Base-by-base conservation (phyloP, 2,888 invertebrate genomes). In the Mythimna impura region DNA sequence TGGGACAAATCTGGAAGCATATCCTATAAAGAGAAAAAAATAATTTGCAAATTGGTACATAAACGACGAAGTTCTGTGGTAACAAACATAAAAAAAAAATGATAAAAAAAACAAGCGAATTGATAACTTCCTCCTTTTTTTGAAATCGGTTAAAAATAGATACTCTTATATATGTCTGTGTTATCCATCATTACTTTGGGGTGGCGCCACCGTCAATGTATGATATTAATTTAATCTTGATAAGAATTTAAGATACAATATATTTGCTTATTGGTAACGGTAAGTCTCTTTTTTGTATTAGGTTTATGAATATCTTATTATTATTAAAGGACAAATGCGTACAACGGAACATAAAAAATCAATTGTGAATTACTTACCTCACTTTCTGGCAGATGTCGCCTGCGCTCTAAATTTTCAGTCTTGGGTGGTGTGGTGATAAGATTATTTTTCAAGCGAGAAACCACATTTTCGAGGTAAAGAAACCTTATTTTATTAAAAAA, bases 401-500 rank as follows among this genome's bases (percentile, higher is more conserved):
- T 60, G 36, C 43, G 54, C 62, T 67, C 73, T 66, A 72, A 71
- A 79, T 86, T 86, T 87, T 88, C 86, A 85, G 80, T 87, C 86
- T 82, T 78, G 82, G 86, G 86, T n/a, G n/a, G n/a, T n/a, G n/a
- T 86, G 82, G 86, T 84, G 87, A 87, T 86, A 86, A 87, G 83
- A 87, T 75, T 82, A 79, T 78, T 86, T 87, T 81, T 71, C 78
- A 68, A 82, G 75, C 80, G 74, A 85, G 76, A 84, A 86, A 76
- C 76, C 79, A 81, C 78, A 86, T 83, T 82, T 80, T 71, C 76
- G 87, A 91, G 90, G 91, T 91, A 90, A 90, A 73, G 22, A 73
- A 83, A 79, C 40, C 66, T 20, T 73, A 66, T 65, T 81, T 73
- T 70, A 58, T 6, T 68, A 10, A 30, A 52, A 52, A 55, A 62